Evolutionary conservation across 1,140 invertebrate species (phyloP).

Genomic region (Idris sp.): DNA sequence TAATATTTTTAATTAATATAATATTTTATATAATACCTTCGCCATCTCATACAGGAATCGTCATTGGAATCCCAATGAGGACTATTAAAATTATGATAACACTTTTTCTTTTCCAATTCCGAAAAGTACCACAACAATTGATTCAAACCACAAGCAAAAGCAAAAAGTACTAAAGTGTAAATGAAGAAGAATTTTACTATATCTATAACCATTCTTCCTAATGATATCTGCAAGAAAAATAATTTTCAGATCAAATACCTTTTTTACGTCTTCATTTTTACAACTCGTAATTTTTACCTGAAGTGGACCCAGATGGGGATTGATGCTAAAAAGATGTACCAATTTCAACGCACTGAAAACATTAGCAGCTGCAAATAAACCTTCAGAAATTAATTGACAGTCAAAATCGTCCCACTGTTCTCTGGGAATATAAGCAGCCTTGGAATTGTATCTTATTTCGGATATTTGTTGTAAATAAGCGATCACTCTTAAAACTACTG

Average conservation of each 20-base stretch:
- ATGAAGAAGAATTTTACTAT: conserved; percentile 94
- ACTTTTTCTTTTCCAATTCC: conserved; percentile 87
- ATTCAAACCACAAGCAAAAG: conserved; percentile 91
- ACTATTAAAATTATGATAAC: conserved; percentile 80
- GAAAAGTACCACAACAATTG: conserved; percentile 95
- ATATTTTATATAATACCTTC: too few relatives aligned
- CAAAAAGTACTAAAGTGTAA: conserved; percentile 88
- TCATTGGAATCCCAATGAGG: conserved; percentile 83
- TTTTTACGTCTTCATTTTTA: too few relatives aligned
- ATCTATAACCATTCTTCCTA: conserved; percentile 91
- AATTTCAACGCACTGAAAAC: conserved; percentile 91
- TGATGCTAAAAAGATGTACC: conserved; percentile 93
- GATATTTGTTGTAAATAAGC: conserved; percentile 86
- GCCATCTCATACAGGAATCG: conserved; percentile 88
- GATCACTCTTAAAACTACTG: conserved; percentile 85
- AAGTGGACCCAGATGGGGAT: conserved; percentile 92
- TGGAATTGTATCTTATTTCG: conserved; percentile 83
- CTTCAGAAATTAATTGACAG: conserved; percentile 95
- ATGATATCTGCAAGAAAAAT: conserved; percentile 89
- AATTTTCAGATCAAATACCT: too few relatives aligned
- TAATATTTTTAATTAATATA: too few relatives aligned
- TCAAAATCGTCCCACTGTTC: conserved; percentile 96
- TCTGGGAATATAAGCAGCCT: conserved; percentile 85
- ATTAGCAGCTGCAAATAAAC: conserved; percentile 96
- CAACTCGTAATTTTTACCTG: conserved; percentile 56